A percentile compares a stretch with the other conserved stretches of the same genome.
phyloP scores from a whole-genome alignment of 2,888 invertebrate species.

The Ephialtes manifestator region DNA sequence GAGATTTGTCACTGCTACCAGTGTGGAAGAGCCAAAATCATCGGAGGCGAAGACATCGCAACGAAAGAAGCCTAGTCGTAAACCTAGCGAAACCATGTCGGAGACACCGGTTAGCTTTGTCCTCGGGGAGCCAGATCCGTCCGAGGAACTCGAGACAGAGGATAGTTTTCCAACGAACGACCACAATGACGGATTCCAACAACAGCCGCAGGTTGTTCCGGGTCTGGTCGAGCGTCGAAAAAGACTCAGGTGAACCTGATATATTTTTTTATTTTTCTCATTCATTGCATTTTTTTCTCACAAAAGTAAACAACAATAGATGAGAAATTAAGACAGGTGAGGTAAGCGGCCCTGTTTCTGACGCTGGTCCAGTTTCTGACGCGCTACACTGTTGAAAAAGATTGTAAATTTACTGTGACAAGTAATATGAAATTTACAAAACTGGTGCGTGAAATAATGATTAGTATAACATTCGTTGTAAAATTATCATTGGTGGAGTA shows the following conservation, averaged over 20 bases:
- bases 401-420: no score
- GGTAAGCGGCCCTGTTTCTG: no score
- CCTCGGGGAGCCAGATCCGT: slow-evolving; percentile 81
- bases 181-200: slow-evolving; percentile 74
- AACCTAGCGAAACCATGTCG: slow-evolving; percentile 75
- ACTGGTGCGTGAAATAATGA: no score
- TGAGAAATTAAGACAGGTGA: no score
- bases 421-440: no score
- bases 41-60: slow-evolving; percentile 12
- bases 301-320: no score
- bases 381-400: no score
- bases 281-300: slow-evolving; percentile 15
- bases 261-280: slow-evolving; percentile 47
- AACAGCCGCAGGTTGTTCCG: slow-evolving; percentile 76
- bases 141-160: slow-evolving; percentile 80
- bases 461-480: no score
- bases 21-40: not conserved
- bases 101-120: slow-evolving; percentile 84
- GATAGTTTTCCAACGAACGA: slow-evolving; percentile 83
- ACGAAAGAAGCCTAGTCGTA: slow-evolving; percentile 38
- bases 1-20: not conserved
- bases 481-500: no score
- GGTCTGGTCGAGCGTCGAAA: slow-evolving; percentile 86
- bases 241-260: slow-evolving; percentile 85
- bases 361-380: no score